Evolutionary conservation across 2,888 invertebrate genomes (phyloP).

Genomic region (Scaptodrosophila latifasciaeformis): DNA sequence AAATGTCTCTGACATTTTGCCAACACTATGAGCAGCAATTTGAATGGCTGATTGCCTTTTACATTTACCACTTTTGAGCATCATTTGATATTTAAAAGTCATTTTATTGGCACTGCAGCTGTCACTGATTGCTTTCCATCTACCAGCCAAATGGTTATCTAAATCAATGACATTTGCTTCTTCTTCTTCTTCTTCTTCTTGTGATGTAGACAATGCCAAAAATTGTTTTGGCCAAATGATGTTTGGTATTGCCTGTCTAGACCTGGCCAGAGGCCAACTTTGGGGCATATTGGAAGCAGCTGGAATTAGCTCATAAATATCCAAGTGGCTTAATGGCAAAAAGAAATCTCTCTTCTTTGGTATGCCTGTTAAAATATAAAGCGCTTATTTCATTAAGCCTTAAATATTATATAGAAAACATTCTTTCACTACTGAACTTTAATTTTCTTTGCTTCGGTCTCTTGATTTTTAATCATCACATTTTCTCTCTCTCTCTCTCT

Average conservation of each 20-base stretch:
- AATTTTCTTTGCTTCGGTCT: no score
- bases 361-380: no score
- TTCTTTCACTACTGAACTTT: no score
- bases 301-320: conserved; percentile 40
- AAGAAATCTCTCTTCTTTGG: no score
- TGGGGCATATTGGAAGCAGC: background rate
- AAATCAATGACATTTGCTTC: conserved; percentile 58
- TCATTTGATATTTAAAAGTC: conserved; percentile 42
- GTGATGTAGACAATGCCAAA: conserved; percentile 21
- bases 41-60: no score
- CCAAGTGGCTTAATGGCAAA: conserved; percentile 23
- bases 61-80: no score
- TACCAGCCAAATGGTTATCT: conserved; percentile 42
- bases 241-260: background rate
- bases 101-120: conserved; percentile 53
- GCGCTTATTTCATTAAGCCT: no score
- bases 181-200: conserved; percentile 52
- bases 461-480: no score
- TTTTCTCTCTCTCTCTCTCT: no score
- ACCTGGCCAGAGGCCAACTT: background rate
- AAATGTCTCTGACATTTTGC: conserved; percentile 11
- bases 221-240: conserved; percentile 25
- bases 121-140: conserved; percentile 56
- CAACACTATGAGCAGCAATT: no score
- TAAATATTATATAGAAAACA: no score